These are phyloP conservation scores for Coleophora flavipennella DNA, from an alignment of 2,888 invertebrate genomes.

Conservation along the genomic window DNA sequence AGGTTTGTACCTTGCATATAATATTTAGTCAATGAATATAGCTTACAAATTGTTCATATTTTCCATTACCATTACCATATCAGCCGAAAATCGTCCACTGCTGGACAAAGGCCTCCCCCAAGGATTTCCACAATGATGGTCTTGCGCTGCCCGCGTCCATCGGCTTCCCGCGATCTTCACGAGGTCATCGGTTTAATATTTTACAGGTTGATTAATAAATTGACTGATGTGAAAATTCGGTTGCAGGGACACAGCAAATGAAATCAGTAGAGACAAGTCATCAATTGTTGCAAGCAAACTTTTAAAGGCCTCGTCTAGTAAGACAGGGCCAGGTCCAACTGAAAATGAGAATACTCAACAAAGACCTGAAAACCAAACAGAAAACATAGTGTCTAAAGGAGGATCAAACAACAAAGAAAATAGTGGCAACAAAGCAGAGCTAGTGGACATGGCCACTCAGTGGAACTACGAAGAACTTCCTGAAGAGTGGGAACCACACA, in stretches of 20 bases:
- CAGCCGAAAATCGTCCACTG: too few species aligned
- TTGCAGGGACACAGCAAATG: constrained; percentile 56
- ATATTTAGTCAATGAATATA: too few species aligned
- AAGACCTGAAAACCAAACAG: constrained; percentile 10
- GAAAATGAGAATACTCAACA: background rate
- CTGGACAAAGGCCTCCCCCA: too few species aligned
- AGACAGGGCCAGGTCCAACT: constrained; percentile 4
- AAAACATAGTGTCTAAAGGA: constrained; percentile 14
- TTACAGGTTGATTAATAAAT: too few species aligned
- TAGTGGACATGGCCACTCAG: constrained; percentile 53
- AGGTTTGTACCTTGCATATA: constrained; percentile 28
- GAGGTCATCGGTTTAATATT: too few species aligned
- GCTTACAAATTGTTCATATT: too few species aligned
- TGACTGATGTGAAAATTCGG: background rate
- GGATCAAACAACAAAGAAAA: constrained; percentile 8
- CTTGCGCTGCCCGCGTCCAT: too few species aligned
- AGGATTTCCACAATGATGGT: too few species aligned
- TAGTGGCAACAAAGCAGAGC: constrained; percentile 18
- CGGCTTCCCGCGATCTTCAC: too few species aligned
- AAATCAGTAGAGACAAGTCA: constrained; percentile 53
- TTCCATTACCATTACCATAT: too few species aligned
- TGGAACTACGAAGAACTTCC: constrained; percentile 42
- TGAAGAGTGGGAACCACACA: constrained; percentile 40
- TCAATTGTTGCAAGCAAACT: constrained; percentile 29
- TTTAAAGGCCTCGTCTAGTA: constrained; percentile 22